These are phyloP conservation scores for Scarus forsteni DNA, from an alignment of 2,797 vertebrate genomes.

Conservation along the genomic window DNA sequence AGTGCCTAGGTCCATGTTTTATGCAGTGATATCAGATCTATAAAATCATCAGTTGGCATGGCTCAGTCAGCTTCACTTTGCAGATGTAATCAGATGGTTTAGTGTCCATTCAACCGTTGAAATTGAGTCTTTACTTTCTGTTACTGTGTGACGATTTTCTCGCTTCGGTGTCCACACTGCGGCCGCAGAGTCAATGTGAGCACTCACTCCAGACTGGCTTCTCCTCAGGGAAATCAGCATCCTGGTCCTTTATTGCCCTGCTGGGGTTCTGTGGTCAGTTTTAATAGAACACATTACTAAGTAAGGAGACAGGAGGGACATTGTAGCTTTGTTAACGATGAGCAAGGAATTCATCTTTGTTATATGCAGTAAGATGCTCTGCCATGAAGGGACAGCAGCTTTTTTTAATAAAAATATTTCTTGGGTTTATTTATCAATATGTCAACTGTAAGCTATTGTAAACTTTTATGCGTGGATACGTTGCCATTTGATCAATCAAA, in stretches of 20 bases:
- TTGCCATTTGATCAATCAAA: too few relatives aligned
- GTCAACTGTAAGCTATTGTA: too few relatives aligned
- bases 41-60: too few relatives aligned
- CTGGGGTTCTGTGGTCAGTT: slow-evolving; percentile 30
- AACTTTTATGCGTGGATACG: too few relatives aligned
- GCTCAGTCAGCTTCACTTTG: neutral
- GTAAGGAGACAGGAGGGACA: slow-evolving; percentile 7
- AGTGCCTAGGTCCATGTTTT: too few relatives aligned
- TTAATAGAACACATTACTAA: slow-evolving; percentile 17
- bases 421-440: too few relatives aligned
- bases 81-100: neutral
- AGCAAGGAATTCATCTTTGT: neutral
- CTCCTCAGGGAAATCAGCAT: slow-evolving; percentile 37
- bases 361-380: neutral
- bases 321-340: neutral
- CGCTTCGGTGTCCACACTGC: slow-evolving; percentile 17
- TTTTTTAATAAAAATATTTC: too few relatives aligned
- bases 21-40: too few relatives aligned
- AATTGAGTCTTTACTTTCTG: slow-evolving; percentile 25
- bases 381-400: too few relatives aligned
- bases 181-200: slow-evolving; percentile 29
- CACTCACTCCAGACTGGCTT: slow-evolving; percentile 44
- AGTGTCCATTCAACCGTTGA: slow-evolving; percentile 7
- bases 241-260: slow-evolving; percentile 15
- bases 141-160: slow-evolving; percentile 37